Evolutionary conservation across 2,888 invertebrate genomes (phyloP).

Genomic region (Melanotus villosus): DNA sequence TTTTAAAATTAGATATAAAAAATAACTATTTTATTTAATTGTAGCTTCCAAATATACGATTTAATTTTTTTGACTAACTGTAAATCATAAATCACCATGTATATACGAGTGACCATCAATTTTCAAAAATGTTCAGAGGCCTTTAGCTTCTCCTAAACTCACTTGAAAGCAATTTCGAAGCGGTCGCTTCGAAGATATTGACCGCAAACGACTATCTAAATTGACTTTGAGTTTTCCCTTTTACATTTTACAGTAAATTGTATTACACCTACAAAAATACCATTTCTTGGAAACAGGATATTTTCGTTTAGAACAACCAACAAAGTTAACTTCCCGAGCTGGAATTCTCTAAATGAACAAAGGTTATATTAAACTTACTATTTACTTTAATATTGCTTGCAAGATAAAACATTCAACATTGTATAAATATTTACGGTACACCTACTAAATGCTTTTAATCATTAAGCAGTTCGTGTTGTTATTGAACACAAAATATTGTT

Average conservation of each 20-base stretch:
- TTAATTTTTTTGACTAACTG: too few species aligned
- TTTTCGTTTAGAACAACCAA: conserved; percentile 12
- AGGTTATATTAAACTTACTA: too few species aligned
- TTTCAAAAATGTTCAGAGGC: neutral
- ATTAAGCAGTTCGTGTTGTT: too few species aligned
- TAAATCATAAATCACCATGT: too few species aligned
- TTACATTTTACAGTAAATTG: conserved; percentile 33
- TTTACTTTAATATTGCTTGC: too few species aligned
- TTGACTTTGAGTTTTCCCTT: conserved; percentile 27
- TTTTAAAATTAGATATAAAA: too few species aligned
- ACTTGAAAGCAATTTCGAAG: conserved; percentile 27
- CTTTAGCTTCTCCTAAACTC: conserved; percentile 20
- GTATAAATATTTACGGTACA: too few species aligned
- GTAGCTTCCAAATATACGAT: too few species aligned
- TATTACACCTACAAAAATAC: conserved; percentile 21
- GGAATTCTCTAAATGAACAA: neutral
- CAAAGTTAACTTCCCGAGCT: neutral
- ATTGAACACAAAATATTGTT: too few species aligned
- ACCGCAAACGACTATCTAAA: conserved; percentile 25
- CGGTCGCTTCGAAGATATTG: conserved; percentile 16
- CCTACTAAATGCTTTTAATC: too few species aligned
- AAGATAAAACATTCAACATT: too few species aligned
- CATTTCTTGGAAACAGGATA: conserved; percentile 16
- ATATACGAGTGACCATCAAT: neutral
- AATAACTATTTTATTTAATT: too few species aligned